Evolutionary conservation across 1,140 invertebrate genomes (phyloP).

Genomic region (Cyclina sinensis): DNA sequence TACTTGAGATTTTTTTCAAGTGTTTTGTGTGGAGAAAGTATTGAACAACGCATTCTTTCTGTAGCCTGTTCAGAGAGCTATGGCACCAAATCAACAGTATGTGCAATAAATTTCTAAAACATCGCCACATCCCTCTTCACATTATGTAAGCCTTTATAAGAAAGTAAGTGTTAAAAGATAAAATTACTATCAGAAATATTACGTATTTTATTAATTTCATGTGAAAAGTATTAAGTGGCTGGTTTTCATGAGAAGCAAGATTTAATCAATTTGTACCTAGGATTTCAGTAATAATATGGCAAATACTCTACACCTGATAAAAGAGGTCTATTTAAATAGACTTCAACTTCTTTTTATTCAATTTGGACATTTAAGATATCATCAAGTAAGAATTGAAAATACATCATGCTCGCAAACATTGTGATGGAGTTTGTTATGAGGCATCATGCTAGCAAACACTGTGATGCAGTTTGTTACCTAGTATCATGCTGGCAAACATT

Average conservation of each 20-base stretch:
- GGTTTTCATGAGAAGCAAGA: not conserved
- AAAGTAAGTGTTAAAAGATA: constrained; percentile 16
- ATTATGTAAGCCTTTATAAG: constrained; percentile 11
- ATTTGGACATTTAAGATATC: too few relatives aligned
- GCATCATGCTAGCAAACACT: too few relatives aligned
- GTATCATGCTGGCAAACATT: too few relatives aligned
- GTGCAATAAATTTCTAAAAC: not conserved
- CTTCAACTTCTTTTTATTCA: too few relatives aligned
- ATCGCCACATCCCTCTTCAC: not conserved
- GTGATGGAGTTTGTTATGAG: too few relatives aligned
- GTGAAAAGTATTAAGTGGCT: constrained; percentile 24
- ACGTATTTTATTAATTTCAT: constrained; percentile 18
- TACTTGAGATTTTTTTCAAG: constrained; percentile 21
- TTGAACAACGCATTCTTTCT: not conserved
- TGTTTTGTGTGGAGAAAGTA: not conserved
- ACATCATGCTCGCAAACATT: too few relatives aligned
- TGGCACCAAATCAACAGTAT: not conserved
- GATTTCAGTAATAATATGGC: not conserved
- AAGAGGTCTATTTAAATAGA: too few relatives aligned
- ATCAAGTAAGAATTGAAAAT: too few relatives aligned
- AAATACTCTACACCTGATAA: too few relatives aligned
- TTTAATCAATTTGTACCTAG: constrained; percentile 19
- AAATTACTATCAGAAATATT: constrained; percentile 29
- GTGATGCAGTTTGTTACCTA: too few relatives aligned
- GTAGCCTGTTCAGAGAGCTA: not conserved